phyloP scores from a whole-genome alignment of 2,797 vertebrate species.

The Philypnodon macrostomus region DNA sequence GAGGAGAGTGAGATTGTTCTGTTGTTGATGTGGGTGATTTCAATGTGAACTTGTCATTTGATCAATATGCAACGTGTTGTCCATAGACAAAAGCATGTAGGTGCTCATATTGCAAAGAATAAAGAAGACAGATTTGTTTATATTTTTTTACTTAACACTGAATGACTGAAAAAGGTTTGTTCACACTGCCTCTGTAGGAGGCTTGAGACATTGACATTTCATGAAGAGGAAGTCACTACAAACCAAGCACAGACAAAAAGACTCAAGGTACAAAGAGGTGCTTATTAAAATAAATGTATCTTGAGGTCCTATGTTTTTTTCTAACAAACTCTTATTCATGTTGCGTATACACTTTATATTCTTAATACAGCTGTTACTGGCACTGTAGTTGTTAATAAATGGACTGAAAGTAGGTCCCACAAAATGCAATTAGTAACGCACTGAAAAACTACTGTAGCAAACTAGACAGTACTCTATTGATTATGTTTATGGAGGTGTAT shows the following conservation, averaged over 20 bases:
- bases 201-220: conserved; percentile 42
- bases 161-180: conserved; percentile 51
- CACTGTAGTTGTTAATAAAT: conserved; percentile 27
- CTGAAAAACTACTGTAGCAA: conserved; percentile 27
- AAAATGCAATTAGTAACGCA: conserved; percentile 41
- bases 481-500: conserved; percentile 27
- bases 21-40: too few species aligned
- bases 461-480: conserved; percentile 22
- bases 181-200: conserved; percentile 33
- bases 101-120: conserved; percentile 1
- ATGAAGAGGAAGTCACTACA: conserved; percentile 51
- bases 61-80: too few species aligned
- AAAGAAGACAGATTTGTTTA: conserved; percentile 38
- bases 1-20: too few species aligned
- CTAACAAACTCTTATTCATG: conserved; percentile 37
- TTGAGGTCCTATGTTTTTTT: conserved; percentile 40
- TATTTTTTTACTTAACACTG: conserved; percentile 54
- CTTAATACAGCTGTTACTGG: conserved; percentile 33
- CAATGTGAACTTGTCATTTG: too few species aligned
- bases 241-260: conserved; percentile 48
- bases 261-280: conserved; percentile 42
- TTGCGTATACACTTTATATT: conserved; percentile 39
- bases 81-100: too few species aligned
- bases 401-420: conserved; percentile 39
- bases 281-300: conserved; percentile 50